Conservation (phyloP, 2,113 vertebrate species). For the Phaethon lepturus region DNA sequence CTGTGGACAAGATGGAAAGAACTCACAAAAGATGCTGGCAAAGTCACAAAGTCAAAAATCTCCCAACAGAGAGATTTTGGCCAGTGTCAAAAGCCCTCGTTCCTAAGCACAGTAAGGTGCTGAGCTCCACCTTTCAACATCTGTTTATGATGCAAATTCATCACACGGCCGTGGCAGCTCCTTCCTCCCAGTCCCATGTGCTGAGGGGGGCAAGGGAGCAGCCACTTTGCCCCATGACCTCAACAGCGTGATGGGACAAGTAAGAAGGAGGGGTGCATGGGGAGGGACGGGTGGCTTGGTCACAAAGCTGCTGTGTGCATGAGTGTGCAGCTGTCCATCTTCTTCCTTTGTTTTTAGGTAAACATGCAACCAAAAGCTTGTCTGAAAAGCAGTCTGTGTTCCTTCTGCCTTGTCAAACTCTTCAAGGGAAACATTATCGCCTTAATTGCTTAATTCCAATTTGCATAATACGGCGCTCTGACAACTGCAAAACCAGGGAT, state of each 20-base stretch:
- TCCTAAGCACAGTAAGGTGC: neutral
- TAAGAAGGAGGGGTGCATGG: neutral
- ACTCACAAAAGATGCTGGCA: neutral
- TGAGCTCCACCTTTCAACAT: neutral
- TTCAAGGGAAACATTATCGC: constrained; percentile 82
- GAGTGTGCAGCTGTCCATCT: neutral
- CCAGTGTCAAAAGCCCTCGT: neutral
- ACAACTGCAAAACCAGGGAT: constrained; percentile 80
- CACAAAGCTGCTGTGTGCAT: neutral
- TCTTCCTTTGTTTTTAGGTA: constrained; percentile 69
- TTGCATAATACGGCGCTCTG: constrained; percentile 79
- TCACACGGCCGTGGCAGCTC: neutral
- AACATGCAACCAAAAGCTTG: constrained; percentile 69
- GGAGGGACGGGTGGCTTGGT: neutral
- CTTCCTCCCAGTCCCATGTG: neutral
- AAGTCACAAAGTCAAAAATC: neutral
- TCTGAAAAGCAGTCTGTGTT: constrained; percentile 75
- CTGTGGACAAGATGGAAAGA: neutral
- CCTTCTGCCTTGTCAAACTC: constrained; percentile 80
- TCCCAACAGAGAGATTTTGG: neutral
- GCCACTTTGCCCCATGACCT: neutral
- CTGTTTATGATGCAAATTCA: neutral
- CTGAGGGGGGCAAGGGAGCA: neutral
- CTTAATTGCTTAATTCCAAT: constrained; percentile 84
- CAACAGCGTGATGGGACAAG: neutral